phyloP scores from a whole-genome alignment of 2,797 vertebrate species.

The Phataginus tricuspis region DNA sequence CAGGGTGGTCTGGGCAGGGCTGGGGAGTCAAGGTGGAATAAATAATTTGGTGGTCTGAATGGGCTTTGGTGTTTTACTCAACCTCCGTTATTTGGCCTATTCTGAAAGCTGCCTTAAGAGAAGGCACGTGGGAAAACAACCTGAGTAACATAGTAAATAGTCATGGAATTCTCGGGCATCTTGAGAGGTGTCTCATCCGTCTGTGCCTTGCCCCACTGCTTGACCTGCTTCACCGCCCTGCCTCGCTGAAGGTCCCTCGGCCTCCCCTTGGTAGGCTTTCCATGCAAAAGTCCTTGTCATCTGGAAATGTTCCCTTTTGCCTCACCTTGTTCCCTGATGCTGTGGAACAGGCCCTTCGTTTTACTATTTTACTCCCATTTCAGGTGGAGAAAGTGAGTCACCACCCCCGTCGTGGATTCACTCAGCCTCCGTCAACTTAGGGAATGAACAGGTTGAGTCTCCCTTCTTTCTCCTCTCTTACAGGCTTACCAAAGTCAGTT shows the following conservation, averaged over 20 bases:
- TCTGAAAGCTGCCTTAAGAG: background rate
- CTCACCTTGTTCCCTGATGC: background rate
- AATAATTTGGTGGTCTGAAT: background rate
- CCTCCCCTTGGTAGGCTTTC: background rate
- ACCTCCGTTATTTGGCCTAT: background rate
- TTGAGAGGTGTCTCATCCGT: background rate
- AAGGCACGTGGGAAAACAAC: background rate
- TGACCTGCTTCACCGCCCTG: background rate
- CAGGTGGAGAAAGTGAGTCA: background rate
- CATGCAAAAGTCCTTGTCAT: background rate
- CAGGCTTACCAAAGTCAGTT: background rate
- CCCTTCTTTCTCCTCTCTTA: background rate
- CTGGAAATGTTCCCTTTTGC: background rate
- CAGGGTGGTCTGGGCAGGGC: background rate
- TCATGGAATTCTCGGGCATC: background rate
- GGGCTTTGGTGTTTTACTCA: background rate
- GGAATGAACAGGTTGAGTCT: background rate
- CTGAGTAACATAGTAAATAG: background rate
- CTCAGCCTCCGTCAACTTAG: background rate
- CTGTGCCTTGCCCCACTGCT: background rate
- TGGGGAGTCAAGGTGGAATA: background rate
- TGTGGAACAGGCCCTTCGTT: background rate
- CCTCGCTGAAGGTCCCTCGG: background rate
- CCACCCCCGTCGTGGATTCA: accelerated
- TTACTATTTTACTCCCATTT: background rate